Evolutionary conservation across 2,888 invertebrate species (phyloP), one percentile per base, ranked within the genome.

Genomic region (Vannuccia rotundouncinata): DNA sequence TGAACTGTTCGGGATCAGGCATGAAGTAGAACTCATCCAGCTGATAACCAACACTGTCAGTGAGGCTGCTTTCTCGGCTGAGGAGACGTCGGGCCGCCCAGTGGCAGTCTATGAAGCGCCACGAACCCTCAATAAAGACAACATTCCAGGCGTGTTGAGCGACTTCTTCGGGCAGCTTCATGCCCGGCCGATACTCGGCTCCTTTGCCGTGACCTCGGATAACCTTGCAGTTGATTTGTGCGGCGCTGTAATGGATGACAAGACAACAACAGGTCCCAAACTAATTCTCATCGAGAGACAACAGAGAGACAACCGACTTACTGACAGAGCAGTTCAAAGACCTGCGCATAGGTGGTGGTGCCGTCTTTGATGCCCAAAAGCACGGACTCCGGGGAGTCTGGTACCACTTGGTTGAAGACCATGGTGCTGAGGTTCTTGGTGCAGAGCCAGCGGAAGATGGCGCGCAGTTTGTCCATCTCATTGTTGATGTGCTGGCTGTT

Each of bases 11-110:
- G 13, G 87, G 87, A 82, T 87, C 87, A 0, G 87, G 86, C 82
- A 87, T 83, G 85, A 88, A 88, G 84, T 88, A 88, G 82, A 88
- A 88, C 79, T 86, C 85, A 79, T 87, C 87, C 22, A 87, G 84
- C 82, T 87, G 87, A 80, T 88, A 88, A 75, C 86, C 25, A 28
- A 81, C 77, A 66, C 74, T 82, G 17, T 82, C 80, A 1, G 66
- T 29, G 30, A 79, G 77, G 0, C 84, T 84, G 1, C 85, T 84
- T 83, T 87, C 86, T 82, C 88, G 88, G 66, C 88, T 88, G 30
- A 88, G 86, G 81, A 88, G 85, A 74, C 88, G 84, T 17, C 88
- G 83, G n/a, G 77, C 77, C 25, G 77, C 77, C 77, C 77, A 77
- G 31, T 77, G 77, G 22, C 77, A 77, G 45, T 77, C 77, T 17